phyloP scores from a whole-genome alignment of 1,140 invertebrate species.

The Drosophila yakuba region DNA sequence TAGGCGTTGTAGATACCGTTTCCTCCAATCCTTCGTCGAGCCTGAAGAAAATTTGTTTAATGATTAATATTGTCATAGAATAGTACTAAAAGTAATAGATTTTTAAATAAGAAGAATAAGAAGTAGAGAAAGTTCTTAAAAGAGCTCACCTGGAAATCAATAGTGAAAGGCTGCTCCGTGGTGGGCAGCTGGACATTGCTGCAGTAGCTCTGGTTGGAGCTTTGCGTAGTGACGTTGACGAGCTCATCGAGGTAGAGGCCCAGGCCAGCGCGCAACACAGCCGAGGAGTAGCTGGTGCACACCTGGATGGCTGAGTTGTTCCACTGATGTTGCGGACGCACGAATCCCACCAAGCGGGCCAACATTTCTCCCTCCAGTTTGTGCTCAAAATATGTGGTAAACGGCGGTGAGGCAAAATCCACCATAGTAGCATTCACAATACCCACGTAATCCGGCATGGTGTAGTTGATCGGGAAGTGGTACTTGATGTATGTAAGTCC shows the following conservation, averaged over 20 bases:
- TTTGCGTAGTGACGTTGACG: conserved; percentile 88
- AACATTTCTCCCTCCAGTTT: conserved; percentile 89
- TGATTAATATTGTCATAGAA: too few species aligned
- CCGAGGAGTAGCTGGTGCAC: conserved; percentile 90
- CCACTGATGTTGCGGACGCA: conserved; percentile 91
- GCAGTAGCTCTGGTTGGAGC: conserved; percentile 89
- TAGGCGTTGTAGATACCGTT: conserved; percentile 84
- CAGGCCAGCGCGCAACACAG: conserved; percentile 86
- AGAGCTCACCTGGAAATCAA: conserved; percentile 87
- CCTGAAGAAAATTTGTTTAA: conserved; percentile 72
- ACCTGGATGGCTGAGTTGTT: conserved; percentile 88
- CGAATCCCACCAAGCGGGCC: conserved; percentile 91
- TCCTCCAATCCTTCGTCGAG: conserved; percentile 85
- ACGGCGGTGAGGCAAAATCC: conserved; percentile 89
- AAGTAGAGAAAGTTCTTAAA: not conserved
- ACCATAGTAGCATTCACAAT: conserved; percentile 94
- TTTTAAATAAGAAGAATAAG: too few species aligned
- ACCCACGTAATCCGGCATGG: conserved; percentile 93
- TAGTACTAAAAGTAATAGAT: too few species aligned
- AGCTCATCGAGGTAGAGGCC: conserved; percentile 68
- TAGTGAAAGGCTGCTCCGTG: conserved; percentile 86
- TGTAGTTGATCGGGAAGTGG: conserved; percentile 92
- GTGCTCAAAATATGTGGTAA: conserved; percentile 88
- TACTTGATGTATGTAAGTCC: conserved; percentile 96
- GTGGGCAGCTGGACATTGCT: conserved; percentile 86